Evolutionary conservation across 2,888 invertebrate genomes (phyloP).

Genomic region (Selenia dentaria): DNA sequence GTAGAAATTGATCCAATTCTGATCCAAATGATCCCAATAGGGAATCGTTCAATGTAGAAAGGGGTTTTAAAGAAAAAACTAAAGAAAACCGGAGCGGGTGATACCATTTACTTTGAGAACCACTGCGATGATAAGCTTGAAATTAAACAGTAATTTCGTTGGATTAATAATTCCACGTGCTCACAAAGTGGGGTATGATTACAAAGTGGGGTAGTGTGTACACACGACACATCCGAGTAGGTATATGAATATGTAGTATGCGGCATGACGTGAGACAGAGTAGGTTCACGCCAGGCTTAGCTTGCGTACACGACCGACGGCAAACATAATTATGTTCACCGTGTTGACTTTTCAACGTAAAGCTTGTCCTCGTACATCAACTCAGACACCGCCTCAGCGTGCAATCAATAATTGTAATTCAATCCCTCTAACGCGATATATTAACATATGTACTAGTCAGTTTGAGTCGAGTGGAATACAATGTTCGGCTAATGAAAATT

Average conservation of each 20-base stretch:
- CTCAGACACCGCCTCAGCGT: neutral
- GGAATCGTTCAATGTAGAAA: too few relatives aligned
- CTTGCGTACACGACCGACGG: slow-evolving; percentile 42
- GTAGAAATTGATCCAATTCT: too few relatives aligned
- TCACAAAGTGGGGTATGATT: slow-evolving; percentile 24
- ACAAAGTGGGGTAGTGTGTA: slow-evolving; percentile 24
- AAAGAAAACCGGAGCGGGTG: too few relatives aligned
- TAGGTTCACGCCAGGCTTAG: slow-evolving; percentile 29
- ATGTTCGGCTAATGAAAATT: too few relatives aligned
- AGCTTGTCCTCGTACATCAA: neutral
- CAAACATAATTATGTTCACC: slow-evolving; percentile 55
- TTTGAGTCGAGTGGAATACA: too few relatives aligned
- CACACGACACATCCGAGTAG: slow-evolving; percentile 8
- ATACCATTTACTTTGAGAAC: slow-evolving; percentile 3
- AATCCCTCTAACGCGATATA: too few relatives aligned
- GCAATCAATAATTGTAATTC: neutral
- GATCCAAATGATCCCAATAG: too few relatives aligned
- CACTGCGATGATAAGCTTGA: slow-evolving; percentile 7
- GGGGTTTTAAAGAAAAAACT: too few relatives aligned
- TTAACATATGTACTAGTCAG: too few relatives aligned
- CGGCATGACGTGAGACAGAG: slow-evolving; percentile 3
- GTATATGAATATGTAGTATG: too few relatives aligned
- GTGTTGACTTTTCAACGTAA: slow-evolving; percentile 40
- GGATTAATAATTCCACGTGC: slow-evolving; percentile 28
- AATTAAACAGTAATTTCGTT: slow-evolving; percentile 27